Evolutionary conservation across 2,113 vertebrate genomes (phyloP), one percentile per base, ranked within the genome.

Genomic region (Sapayoa aenigma): DNA sequence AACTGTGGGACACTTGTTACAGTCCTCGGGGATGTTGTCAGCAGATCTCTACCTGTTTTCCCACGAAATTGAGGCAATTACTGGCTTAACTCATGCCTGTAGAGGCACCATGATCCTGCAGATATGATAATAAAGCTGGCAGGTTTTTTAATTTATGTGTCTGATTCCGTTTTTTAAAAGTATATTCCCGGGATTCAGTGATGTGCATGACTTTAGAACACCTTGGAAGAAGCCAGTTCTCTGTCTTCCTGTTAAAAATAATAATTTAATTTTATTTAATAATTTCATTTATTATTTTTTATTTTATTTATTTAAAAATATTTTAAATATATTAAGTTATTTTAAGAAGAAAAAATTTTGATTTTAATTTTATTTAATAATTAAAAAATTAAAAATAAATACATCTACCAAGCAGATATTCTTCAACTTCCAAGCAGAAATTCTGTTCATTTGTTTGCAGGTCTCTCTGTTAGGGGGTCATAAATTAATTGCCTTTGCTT

Each of bases 1-100:
- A 23, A 42, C 91, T 87, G 73, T 75, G 21, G 53, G 75, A 80
- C 60, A 66, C 55, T 68, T 84, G 93, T 79, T 92, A 5, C 44
- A 23, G 19, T 8, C 72, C 89, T 53, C 60, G 68, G 31, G 31
- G 9, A 28, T 39, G 49, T 44, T 77, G 50, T 83, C 82, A 62
- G 69, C 89, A 78, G 69, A 73, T 74, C 72, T 41, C 76, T 74
- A 12, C 14, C 91, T 94, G 72, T 87, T 95, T 90, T 88, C 84
- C 91, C 68, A 37, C n/a, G 65, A 90, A 95, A 95, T 35, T 46
- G 33, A 46, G 69, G n/a, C 35, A 55, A 89, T 94, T 68, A 59
- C 19, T 11, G 60, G 28, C 66, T 88, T 44, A 46, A 23, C 4
- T 3, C 52, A 28, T 6, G 63, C 53, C 82, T 74, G 42, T 13